Evolutionary conservation across 2,797 vertebrate genomes (phyloP), one percentile per base, ranked within the genome.

Genomic region (Silurus lanzhouensis): DNA sequence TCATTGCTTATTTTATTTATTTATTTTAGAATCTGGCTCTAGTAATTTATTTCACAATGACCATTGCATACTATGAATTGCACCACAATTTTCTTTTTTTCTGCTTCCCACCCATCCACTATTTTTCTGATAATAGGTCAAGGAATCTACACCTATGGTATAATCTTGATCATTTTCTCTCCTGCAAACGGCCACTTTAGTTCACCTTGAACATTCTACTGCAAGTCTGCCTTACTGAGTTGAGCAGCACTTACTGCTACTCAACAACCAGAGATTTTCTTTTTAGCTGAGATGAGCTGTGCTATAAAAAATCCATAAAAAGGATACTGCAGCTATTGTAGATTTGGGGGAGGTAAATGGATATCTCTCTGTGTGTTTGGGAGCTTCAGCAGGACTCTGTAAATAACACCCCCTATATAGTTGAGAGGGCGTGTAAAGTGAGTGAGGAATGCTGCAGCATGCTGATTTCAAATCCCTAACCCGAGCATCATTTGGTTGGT

Each of bases 401-500:
- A 86, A 87, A 90, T 74, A 88, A 90, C 85, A 88, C 77, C 60
- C 88, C 25, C 48, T 52, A 82, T 81, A 57, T 81, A 87, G 85
- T 76, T 60, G 78, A 66, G 68, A 84, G 83, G 87, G 84, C 52
- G 77, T 78, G 58, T 84, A 84, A 82, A 82, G 61, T 71, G 70
- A 85, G 85, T 71, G 83, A 83, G 71, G 84, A 85, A 81, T 88
- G 83, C 84, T 85, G 78, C 66, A 81, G 91, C 87, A 89, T 91
- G 86, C 87, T 89, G 91, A 89, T 89, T 89, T 82, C 85, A 87
- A 89, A 87, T 87, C 82, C 83, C 83, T 81, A 74, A 63, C 6
- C 38, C 25, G 57, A 74, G 83, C 84, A 82, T 88, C 87, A 88
- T 87, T 87, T 88, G 88, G 66, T 84, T 81, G 74, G 79, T 66